These are phyloP conservation scores for Sisor rabdophorus DNA, from an alignment of 2,113 vertebrate genomes.

Conservation along the genomic window DNA sequence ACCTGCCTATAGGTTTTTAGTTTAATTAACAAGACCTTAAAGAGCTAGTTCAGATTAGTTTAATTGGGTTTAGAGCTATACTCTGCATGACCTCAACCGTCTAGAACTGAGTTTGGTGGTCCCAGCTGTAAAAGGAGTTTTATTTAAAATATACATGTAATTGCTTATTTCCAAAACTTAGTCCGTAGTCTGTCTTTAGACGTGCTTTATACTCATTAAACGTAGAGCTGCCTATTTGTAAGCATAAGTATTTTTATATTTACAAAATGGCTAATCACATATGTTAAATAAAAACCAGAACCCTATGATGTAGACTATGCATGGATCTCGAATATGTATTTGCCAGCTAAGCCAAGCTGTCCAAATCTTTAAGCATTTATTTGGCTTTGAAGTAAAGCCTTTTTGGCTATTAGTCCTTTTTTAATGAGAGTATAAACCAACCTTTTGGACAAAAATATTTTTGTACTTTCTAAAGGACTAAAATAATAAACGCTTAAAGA, in stretches of 20 bases:
- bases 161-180: not conserved
- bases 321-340: not conserved
- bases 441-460: not conserved
- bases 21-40: too few relatives aligned
- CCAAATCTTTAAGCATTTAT: not conserved
- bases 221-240: not conserved
- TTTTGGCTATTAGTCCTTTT: not conserved
- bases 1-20: too few relatives aligned
- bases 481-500: not conserved
- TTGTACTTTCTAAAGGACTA: not conserved
- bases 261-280: not conserved
- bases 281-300: not conserved
- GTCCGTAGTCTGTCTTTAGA: not conserved
- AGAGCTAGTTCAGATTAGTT: too few relatives aligned
- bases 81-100: too few relatives aligned
- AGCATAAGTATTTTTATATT: not conserved
- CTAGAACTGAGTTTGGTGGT: too few relatives aligned
- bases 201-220: not conserved
- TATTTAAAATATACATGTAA: too few relatives aligned
- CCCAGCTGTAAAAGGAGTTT: not conserved
- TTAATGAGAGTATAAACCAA: not conserved
- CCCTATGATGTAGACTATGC: not conserved
- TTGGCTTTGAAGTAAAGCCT: not conserved
- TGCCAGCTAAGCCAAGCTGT: not conserved
- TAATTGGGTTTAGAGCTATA: too few relatives aligned